phyloP scores from a whole-genome alignment of 2,888 invertebrate genomes.

The Shargacucullia verbasci region DNA sequence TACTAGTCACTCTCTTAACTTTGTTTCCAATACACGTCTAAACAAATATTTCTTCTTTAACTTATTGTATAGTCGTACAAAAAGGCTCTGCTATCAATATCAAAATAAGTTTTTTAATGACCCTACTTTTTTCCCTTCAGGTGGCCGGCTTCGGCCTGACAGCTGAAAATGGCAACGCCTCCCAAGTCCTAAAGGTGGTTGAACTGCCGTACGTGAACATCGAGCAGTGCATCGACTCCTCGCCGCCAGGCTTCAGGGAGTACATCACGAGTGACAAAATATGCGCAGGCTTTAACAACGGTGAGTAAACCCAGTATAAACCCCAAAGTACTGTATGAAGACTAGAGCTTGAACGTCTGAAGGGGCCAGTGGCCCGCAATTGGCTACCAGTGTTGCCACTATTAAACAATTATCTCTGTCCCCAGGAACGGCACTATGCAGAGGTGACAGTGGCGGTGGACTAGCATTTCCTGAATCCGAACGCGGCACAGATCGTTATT shows the following conservation, averaged over 20 bases:
- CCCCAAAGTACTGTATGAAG: too few relatives aligned
- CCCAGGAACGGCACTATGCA: conserved; percentile 75
- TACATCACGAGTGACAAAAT: conserved; percentile 72
- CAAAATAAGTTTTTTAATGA: too few relatives aligned
- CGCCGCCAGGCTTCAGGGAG: conserved; percentile 59
- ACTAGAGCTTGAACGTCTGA: too few relatives aligned
- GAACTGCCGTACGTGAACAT: conserved; percentile 66
- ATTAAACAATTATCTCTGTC: conserved; percentile 4
- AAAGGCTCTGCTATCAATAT: too few relatives aligned
- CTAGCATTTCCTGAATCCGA: conserved; percentile 69
- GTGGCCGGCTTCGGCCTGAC: conserved; percentile 72
- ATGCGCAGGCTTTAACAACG: conserved; percentile 68
- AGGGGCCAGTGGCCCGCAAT: too few relatives aligned
- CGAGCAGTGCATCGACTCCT: conserved; percentile 54
- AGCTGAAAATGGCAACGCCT: conserved; percentile 55
- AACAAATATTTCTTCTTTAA: too few relatives aligned
- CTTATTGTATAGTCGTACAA: too few relatives aligned
- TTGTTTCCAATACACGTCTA: too few relatives aligned
- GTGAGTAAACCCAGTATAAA: conserved; percentile 52
- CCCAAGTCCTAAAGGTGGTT: conserved; percentile 62
- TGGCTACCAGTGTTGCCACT: too few relatives aligned
- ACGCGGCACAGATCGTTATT: conserved; percentile 66
- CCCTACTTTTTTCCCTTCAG: conserved; percentile 48
- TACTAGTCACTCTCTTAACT: too few relatives aligned
- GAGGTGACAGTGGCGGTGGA: conserved; percentile 82